Base-by-base conservation (phyloP, 2,113 vertebrate genomes). In the Ceyx cyanopectus region DNA sequence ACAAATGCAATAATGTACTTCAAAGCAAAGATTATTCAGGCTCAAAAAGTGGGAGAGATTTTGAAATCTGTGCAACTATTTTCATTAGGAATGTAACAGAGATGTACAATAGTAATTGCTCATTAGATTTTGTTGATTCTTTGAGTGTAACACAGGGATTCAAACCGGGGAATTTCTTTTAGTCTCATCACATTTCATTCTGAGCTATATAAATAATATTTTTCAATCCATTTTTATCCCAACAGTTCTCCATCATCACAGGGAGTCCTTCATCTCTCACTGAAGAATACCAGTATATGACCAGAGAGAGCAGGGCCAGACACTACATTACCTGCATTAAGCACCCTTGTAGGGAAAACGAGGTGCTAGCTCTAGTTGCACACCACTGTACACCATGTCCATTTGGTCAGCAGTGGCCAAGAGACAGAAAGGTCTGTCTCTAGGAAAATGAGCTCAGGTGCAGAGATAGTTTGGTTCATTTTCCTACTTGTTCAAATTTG, bases 261-360 rank as follows among this genome's bases (percentile, higher is more conserved):
- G 24, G 13, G 60, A 77, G 40, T 9, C 37, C 10, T 69, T 24
- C 34, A 10, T 57, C 51, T 48, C 65, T 46, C 5, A 11, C 43
- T 34, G 32, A 46, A 69, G 66, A 75, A 30, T 0, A 57, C 14
- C 17, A 18, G 30, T n/a, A 19, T 7, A 23, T 20, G 29, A 84
- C 27, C 11, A 48, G 58, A 58, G 43, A 74, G n/a, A 45, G 18
- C 6, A 57, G 53, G 43, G 23, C n/a, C 32, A 54, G 53, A 62
- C 22, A 7, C 3, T 6, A 12, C 15, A 45, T 3, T 8, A 11
- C 12, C 7, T 16, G 8, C 7, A 1, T 6, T 13, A 22, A 15
- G 27, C 2, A 4, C 11, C 46, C 1, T 0, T 8, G 24, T 34
- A n/a, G 41, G 26, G 32, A 68, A 72, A 45, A 10, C 0, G 5